Evolutionary conservation across 2,888 invertebrate species (phyloP), one percentile per base, ranked within the genome.

Genomic region (Caenorhabditis parvicauda): DNA sequence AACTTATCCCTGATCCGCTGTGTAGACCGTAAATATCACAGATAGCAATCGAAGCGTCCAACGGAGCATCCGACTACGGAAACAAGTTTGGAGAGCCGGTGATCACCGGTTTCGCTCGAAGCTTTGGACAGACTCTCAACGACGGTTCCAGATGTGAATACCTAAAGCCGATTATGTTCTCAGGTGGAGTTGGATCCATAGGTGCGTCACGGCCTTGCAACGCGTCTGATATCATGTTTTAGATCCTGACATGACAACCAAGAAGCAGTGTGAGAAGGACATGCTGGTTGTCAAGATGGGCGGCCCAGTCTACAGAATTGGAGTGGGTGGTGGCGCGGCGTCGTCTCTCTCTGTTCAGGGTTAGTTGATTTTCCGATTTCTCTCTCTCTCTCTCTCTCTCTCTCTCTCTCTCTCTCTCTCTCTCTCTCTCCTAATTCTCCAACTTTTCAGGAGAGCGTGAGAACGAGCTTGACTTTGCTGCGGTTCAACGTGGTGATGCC

Each of bases 141-240:
- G 53, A 47, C 28, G 64, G 66, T 9, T 68, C 72, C 39, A 39
- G 75, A 24, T 87, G 89, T 54, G 96, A 98, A 82, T 98, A 90
- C 86, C 89, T 96, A 12, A 98, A 98, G 81, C 96, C 96, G 0
- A 95, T 98, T 58, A 95, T 98, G 95, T 96, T 98, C 81, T 94
- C 92, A 78, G 96, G 90, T 44, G 95, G 96, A 25, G 87, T 96
- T 63, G 96, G 96, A 2, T 88, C 88, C 51, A 89, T 96, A 87
- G 90, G 92, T 62, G 88, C 88, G 2, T 82, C n/a, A 22, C 37
- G 42, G 84, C n/a, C 4, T 48, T n/a, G 17, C 9, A 43, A n/a
- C 14, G 7, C 24, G 24, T 24, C 5, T 28, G 14, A 37, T 39
- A 14, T 24, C 39, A 4, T 2, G 19, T 54, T 68, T 21, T 39